Evolutionary conservation across 2,888 invertebrate genomes (phyloP).

Genomic region (Camponotus fellah): DNA sequence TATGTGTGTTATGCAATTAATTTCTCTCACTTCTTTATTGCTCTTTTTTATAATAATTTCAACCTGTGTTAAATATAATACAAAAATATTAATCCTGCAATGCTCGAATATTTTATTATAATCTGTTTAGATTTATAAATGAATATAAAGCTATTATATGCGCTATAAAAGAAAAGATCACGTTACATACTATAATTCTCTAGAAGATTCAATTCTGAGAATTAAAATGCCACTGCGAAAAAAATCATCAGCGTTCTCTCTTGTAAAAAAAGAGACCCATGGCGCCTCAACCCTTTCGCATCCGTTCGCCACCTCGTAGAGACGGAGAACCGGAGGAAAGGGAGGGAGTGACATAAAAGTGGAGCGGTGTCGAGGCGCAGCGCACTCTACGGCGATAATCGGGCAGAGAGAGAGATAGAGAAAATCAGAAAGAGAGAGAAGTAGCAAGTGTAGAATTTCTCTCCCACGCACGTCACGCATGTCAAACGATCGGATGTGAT

Average conservation of each 20-base stretch:
- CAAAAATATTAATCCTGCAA: no score
- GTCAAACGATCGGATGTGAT: slow-evolving; percentile 8
- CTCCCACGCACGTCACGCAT: slow-evolving; percentile 31
- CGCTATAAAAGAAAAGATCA: no score
- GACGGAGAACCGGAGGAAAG: slow-evolving; percentile 29
- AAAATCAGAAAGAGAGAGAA: neutral
- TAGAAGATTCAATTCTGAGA: neutral
- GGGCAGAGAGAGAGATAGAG: neutral
- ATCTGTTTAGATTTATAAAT: no score
- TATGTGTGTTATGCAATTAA: no score
- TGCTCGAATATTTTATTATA: no score
- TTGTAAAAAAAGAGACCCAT: no score
- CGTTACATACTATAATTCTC: neutral
- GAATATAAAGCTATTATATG: no score
- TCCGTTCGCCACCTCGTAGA: neutral
- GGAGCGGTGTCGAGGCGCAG: slow-evolving; percentile 57
- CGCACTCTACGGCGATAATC: slow-evolving; percentile 59
- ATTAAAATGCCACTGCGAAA: no score
- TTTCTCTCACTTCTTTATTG: no score
- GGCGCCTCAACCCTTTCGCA: slow-evolving; percentile 52
- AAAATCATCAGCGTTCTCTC: neutral
- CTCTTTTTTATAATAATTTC: no score
- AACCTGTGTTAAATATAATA: no score
- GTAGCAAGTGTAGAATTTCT: slow-evolving; percentile 11
- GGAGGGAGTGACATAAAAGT: slow-evolving; percentile 66